Percentiles rank a stretch among this genome's conserved stretches.
Conservation (phyloP, 2,113 vertebrate genomes). For the Etheostoma spectabile region DNA sequence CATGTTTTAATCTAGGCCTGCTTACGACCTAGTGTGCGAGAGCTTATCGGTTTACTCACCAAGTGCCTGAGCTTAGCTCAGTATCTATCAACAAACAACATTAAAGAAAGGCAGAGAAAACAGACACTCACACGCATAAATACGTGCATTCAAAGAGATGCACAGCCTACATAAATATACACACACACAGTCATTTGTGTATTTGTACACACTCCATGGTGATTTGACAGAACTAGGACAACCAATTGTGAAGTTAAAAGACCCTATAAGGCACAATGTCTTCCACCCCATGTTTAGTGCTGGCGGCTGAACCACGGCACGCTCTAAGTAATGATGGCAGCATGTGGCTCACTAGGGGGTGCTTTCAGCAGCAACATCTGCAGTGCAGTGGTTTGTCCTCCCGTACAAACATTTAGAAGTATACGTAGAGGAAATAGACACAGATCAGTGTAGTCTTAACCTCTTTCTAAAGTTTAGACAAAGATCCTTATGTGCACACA, state of each 20-base stretch:
- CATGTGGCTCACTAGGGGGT: constrained; percentile 66
- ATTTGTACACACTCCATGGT: constrained; percentile 43
- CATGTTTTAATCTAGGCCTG: neutral
- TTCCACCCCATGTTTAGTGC: constrained; percentile 63
- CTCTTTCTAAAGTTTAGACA: constrained; percentile 13
- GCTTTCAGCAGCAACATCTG: constrained; percentile 57
- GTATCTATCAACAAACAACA: constrained; percentile 30
- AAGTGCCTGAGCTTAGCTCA: neutral
- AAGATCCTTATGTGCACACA: constrained; percentile 11
- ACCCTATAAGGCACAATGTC: constrained; percentile 68
- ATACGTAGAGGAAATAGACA: neutral
- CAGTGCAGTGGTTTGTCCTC: constrained; percentile 45
- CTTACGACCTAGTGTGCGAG: neutral
- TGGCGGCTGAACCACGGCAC: constrained; percentile 52
- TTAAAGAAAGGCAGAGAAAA: constrained; percentile 42
- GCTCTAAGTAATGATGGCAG: constrained; percentile 72
- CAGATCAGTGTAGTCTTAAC: neutral
- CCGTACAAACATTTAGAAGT: constrained; percentile 21
- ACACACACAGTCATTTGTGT: constrained; percentile 20
- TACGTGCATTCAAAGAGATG: constrained; percentile 33
- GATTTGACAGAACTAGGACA: constrained; percentile 79
- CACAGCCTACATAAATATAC: constrained; percentile 14
- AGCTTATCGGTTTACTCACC: neutral
- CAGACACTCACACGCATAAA: constrained; percentile 26
- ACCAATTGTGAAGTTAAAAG: constrained; percentile 71